These are phyloP conservation scores for Heliocidaris erythrogramma DNA, from an alignment of 35 echinoderm and acorn worm species.

Conservation along the genomic window DNA sequence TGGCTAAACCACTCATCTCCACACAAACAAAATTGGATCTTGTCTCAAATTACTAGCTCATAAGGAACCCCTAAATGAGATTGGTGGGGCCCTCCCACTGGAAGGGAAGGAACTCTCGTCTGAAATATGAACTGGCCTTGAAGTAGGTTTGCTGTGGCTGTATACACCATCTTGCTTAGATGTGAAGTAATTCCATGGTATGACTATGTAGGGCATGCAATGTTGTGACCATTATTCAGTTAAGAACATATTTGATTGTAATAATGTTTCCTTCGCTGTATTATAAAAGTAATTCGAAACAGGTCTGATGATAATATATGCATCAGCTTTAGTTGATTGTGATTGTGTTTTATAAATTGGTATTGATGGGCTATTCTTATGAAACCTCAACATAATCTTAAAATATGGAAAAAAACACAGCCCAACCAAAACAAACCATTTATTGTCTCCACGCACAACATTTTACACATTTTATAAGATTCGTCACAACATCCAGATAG, in stretches of 20 bases:
- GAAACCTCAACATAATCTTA: neutral
- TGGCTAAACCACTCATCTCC: constrained; percentile 8
- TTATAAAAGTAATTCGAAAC: too few relatives aligned
- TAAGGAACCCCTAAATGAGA: constrained; percentile 18
- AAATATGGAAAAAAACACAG: neutral
- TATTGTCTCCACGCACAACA: neutral
- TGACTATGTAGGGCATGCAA: neutral
- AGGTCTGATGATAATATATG: too few relatives aligned
- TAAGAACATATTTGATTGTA: neutral
- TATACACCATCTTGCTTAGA: neutral
- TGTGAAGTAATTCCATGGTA: neutral
- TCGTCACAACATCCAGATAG: neutral
- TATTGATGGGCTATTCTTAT: too few relatives aligned
- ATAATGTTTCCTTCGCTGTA: too few relatives aligned
- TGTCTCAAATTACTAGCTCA: constrained; percentile 31
- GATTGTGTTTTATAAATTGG: too few relatives aligned
- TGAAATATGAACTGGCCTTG: neutral
- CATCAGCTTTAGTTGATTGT: too few relatives aligned
- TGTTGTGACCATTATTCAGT: neutral
- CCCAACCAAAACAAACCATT: neutral
- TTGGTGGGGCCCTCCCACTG: neutral
- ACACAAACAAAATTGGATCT: constrained; percentile 38
- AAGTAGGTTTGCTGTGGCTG: neutral
- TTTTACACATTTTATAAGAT: neutral
- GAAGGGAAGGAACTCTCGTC: neutral